These are phyloP conservation scores for Xiphias gladius DNA, from an alignment of 2,113 vertebrate species.

Conservation along the genomic window DNA sequence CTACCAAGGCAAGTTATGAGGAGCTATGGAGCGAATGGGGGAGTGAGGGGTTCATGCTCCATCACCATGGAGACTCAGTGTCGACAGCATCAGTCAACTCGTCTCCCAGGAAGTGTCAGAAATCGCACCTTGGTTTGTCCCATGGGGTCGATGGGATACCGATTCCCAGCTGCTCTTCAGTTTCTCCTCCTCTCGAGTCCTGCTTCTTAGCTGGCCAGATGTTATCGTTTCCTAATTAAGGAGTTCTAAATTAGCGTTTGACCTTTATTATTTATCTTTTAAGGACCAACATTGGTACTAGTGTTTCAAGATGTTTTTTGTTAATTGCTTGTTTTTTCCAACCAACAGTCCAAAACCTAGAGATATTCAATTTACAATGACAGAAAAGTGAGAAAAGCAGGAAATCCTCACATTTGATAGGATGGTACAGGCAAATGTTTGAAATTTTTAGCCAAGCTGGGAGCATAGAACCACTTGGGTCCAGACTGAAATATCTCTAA, in stretches of 20 bases:
- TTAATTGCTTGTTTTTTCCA: background rate
- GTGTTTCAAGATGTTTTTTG: background rate
- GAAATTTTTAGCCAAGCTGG: background rate
- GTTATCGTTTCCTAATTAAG: constrained; percentile 44
- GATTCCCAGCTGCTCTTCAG: constrained; percentile 66
- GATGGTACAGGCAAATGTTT: background rate
- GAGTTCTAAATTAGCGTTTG: background rate
- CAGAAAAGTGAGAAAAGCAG: background rate
- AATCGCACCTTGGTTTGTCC: constrained; percentile 83
- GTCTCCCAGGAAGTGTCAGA: constrained; percentile 89
- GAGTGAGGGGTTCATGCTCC: constrained; percentile 41
- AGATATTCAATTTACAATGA: background rate
- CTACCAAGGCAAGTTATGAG: constrained; percentile 73
- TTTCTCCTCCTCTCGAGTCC: constrained; percentile 2
- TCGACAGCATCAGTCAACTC: constrained; percentile 87
- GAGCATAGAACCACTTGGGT: background rate
- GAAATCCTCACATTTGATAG: background rate
- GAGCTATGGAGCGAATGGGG: constrained; percentile 64
- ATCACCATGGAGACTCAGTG: constrained; percentile 75
- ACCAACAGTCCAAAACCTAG: background rate
- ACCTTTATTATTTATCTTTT: background rate
- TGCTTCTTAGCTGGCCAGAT: constrained; percentile 56
- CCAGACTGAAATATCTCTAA: background rate
- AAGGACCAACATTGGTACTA: background rate
- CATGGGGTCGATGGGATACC: constrained; percentile 82